Base-by-base conservation (phyloP, 2,888 invertebrate genomes). In the Drosophila quinaria region DNA sequence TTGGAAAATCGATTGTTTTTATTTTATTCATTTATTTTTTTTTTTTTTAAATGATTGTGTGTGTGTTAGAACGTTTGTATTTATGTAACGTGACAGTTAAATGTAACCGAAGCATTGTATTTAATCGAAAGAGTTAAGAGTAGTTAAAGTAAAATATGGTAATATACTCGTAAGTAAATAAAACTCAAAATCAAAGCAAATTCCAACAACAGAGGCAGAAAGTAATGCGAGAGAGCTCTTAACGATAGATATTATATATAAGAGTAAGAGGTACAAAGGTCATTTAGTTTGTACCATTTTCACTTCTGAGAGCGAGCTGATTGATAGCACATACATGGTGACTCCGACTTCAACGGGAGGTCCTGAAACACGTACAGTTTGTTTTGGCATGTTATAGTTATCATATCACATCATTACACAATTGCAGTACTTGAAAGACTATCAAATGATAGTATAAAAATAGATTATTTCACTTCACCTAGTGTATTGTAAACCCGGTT, bases 241-340 rank as follows among this genome's bases (percentile, higher is more conserved):
- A 80, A 87, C 67, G 68, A 62, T 81, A 58, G 51, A 66, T 44
- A 62, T 60, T 55, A 60, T 31, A 61, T 31, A 66, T 33, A 67
- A 67, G 78, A 69, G 51, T 61, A 68, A 80, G 68, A 81, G 80
- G 81, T 82, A 78, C 87, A 84, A 86, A 77, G 69, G 69, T 82
- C 90, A 83, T 69, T 72, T 63, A 87, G 82, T 93, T 93, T 94
- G 94, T 96, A 98, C 98, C 98, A 98, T 98, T 96, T 97, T 96
- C 94, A 98, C 98, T 96, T 98, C 98, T 94, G 98, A 98, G 94
- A 98, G 97, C 94, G 98, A 97, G 95, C 97, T 97, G 96, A 98
- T 98, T 95, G 97, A 97, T 94, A 98, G 96, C 95, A 98, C 98
- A 95, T 97, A 98, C 96, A 98, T 97, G 94, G 98, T 98, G 95